These are phyloP conservation scores for Andrena cerasifolii DNA, from an alignment of 1,140 invertebrate species.

Conservation along the genomic window DNA sequence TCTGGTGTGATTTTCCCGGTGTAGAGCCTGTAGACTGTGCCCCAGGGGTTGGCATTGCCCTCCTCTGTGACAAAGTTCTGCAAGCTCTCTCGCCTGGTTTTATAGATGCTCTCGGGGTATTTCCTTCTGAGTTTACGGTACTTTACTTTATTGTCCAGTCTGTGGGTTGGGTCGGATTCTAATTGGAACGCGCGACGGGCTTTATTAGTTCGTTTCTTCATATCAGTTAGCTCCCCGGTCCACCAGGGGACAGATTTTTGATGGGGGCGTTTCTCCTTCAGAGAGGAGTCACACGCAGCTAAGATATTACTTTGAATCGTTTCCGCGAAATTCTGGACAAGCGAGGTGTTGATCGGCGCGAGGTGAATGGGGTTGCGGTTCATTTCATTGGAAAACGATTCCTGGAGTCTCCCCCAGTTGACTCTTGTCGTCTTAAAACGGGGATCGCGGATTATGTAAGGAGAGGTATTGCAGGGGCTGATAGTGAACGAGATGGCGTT, in stretches of 20 bases:
- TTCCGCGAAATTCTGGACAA: neutral
- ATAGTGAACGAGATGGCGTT: too few relatives aligned
- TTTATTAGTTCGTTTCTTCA: neutral
- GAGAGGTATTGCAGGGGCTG: too few relatives aligned
- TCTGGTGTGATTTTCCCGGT: neutral
- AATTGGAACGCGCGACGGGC: neutral
- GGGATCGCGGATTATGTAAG: too few relatives aligned
- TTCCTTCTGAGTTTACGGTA: neutral
- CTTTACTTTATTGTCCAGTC: too few relatives aligned
- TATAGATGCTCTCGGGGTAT: neutral
- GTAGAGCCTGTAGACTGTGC: neutral
- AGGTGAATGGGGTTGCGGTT: neutral
- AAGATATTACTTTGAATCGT: neutral
- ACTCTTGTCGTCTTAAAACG: too few relatives aligned
- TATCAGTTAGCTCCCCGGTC: neutral
- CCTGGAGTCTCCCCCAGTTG: too few relatives aligned
- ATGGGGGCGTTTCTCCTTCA: neutral
- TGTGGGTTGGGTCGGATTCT: neutral
- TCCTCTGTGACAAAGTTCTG: neutral
- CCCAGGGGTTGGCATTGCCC: slow-evolving; percentile 8
- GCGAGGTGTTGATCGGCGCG: neutral
- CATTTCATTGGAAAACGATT: too few relatives aligned
- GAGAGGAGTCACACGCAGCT: too few relatives aligned
- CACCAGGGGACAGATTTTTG: neutral
- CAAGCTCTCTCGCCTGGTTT: neutral